Evolutionary conservation across 2,797 vertebrate species (phyloP).

Genomic region (Peromyscus nudipes): DNA sequence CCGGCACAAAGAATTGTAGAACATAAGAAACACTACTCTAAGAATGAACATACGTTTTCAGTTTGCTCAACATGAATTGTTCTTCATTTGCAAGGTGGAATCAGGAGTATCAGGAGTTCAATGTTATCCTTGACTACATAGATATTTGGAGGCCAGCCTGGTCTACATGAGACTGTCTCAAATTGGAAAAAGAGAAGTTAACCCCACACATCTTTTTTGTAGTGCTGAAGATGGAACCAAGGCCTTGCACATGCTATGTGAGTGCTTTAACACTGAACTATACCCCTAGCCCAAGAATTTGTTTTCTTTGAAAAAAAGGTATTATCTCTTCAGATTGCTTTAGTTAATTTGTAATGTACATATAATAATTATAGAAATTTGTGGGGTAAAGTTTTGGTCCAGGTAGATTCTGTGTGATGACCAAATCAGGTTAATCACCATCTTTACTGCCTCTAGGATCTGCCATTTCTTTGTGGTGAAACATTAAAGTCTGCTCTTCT

Average conservation of each 20-base stretch:
- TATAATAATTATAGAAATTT: not conserved
- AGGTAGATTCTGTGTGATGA: not conserved
- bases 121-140: not conserved
- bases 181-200: not conserved
- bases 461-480: not conserved
- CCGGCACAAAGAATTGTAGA: slow-evolving; percentile 8
- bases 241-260: not conserved
- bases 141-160: not conserved
- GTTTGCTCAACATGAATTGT: not conserved
- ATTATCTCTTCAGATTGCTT: not conserved
- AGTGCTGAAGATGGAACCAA: not conserved
- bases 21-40: slow-evolving; percentile 11
- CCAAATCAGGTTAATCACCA: not conserved
- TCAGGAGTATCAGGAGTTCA: not conserved
- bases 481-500: not conserved
- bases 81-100: not conserved
- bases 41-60: slow-evolving; percentile 8
- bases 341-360: not conserved
- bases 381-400: not conserved
- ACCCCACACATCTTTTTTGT: not conserved
- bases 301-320: not conserved
- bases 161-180: not conserved
- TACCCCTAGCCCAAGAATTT: not conserved
- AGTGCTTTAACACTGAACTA: not conserved
- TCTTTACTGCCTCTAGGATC: not conserved